These are phyloP conservation scores for Cylloceria caligata DNA, from an alignment of 2,888 invertebrate genomes.

Conservation along the genomic window DNA sequence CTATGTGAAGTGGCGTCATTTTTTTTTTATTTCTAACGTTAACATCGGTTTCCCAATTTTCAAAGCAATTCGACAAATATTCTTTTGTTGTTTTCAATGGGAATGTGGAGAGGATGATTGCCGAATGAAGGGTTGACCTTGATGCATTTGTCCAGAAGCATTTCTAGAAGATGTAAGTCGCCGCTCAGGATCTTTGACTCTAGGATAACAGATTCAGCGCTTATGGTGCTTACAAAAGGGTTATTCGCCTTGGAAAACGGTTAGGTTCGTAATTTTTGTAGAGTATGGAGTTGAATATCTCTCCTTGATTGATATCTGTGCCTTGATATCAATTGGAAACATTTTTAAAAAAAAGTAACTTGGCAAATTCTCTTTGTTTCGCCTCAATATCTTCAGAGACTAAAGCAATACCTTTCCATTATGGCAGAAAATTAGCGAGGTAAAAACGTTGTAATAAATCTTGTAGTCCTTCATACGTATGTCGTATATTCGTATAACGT, in stretches of 20 bases:
- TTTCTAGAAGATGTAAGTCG: neutral
- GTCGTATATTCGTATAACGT: too few relatives aligned
- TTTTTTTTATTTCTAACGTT: neutral
- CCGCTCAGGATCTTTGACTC: neutral
- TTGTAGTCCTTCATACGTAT: too few relatives aligned
- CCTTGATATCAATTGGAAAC: too few relatives aligned
- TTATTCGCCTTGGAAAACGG: neutral
- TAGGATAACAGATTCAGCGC: too few relatives aligned
- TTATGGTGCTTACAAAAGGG: too few relatives aligned
- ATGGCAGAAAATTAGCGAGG: neutral
- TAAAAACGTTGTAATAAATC: neutral
- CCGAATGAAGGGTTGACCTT: neutral
- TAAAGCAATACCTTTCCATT: neutral
- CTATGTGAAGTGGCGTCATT: neutral
- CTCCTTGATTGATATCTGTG: too few relatives aligned
- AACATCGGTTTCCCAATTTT: neutral
- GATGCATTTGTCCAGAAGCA: neutral
- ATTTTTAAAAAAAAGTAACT: too few relatives aligned
- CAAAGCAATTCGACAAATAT: neutral
- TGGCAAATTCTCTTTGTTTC: too few relatives aligned
- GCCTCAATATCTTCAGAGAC: too few relatives aligned
- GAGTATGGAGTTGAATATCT: too few relatives aligned
- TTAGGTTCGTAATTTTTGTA: neutral
- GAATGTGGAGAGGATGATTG: neutral
- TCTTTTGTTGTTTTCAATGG: neutral